Evolutionary conservation across 2,888 invertebrate species (phyloP).

Genomic region (Megaustenia siamemsis): DNA sequence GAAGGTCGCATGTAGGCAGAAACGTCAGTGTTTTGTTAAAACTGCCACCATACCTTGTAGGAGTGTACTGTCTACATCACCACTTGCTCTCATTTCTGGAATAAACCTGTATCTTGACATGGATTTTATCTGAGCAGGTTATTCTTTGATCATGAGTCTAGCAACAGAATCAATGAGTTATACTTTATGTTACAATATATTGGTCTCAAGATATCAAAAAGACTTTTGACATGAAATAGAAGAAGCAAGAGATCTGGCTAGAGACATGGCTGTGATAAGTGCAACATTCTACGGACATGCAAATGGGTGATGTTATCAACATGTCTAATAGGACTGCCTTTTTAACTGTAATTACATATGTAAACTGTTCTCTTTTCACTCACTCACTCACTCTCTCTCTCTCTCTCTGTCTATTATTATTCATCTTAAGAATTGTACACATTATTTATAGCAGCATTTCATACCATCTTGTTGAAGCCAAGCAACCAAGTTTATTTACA

Average conservation of each 20-base stretch:
- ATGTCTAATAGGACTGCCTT: background rate
- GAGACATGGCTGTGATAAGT: background rate
- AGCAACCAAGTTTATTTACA: no score
- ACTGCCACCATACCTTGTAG: no score
- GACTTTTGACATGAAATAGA: background rate
- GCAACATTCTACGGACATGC: background rate
- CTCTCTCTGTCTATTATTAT: conserved; percentile 5
- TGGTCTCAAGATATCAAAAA: background rate
- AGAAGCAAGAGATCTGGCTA: no score
- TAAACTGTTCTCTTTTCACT: background rate
- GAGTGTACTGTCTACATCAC: no score
- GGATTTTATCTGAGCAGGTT: no score
- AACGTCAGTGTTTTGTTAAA: no score
- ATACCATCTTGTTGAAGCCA: no score
- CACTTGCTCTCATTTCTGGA: no score
- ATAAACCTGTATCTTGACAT: no score
- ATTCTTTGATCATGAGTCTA: no score
- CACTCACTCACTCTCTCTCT: conserved; percentile 11
- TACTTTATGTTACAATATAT: background rate
- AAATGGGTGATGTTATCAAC: background rate
- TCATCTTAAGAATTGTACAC: background rate
- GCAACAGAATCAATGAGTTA: background rate
- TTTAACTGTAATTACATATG: background rate
- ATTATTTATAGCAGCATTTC: background rate
- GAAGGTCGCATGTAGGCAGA: no score